Percentiles rank a stretch among this genome's conserved stretches.
These are phyloP conservation scores for Phyto melanocephala DNA, from an alignment of 2,888 invertebrate species.

Conservation along the genomic window DNA sequence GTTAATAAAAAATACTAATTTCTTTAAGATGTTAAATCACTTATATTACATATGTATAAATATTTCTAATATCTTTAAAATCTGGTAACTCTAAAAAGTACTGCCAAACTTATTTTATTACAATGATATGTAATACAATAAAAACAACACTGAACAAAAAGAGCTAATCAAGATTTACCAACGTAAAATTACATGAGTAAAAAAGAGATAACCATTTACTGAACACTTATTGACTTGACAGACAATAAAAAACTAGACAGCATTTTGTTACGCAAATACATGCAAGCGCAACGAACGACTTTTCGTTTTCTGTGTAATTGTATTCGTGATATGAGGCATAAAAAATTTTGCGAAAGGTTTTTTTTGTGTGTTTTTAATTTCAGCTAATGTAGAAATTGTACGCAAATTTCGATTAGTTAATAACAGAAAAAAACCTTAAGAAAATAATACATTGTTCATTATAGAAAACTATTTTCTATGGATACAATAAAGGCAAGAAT, in stretches of 20 bases:
- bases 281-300: conserved; percentile 62
- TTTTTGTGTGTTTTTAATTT: conserved; percentile 72
- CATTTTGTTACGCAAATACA: conserved; percentile 55
- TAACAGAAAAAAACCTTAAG: conserved; percentile 48
- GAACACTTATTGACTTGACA: conserved; percentile 31
- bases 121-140: conserved; percentile 5
- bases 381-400: conserved; percentile 69
- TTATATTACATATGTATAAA: too few species aligned
- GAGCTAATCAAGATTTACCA: background rate
- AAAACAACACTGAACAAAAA: conserved; percentile 25
- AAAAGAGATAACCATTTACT: conserved; percentile 33
- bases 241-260: conserved; percentile 41
- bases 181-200: conserved; percentile 6
- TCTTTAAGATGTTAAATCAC: too few species aligned
- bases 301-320: conserved; percentile 72
- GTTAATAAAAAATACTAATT: too few species aligned
- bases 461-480: conserved; percentile 48
- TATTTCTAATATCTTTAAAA: too few species aligned
- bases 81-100: background rate
- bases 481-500: conserved; percentile 29
- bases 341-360: conserved; percentile 74
- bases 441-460: conserved; percentile 24
- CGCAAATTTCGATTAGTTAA: conserved; percentile 68
- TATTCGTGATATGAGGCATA: conserved; percentile 74
- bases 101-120: too few species aligned